These are phyloP conservation scores for Semnornis frantzii DNA, from an alignment of 2,113 vertebrate species.

Conservation along the genomic window DNA sequence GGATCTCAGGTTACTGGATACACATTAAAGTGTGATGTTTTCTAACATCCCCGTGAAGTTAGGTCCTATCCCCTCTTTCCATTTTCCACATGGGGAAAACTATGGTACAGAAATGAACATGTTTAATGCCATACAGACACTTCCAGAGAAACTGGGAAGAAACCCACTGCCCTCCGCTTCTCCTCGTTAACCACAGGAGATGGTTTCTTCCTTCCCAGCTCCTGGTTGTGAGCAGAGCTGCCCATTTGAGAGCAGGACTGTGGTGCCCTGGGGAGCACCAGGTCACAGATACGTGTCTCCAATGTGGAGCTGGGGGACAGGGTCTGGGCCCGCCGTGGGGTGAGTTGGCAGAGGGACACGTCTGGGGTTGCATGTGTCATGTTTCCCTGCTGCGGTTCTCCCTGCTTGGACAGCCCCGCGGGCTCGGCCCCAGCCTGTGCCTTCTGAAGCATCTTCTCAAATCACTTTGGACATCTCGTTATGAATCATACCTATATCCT, in stretches of 20 bases:
- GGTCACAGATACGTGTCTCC: accelerated
- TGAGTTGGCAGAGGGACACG: neutral
- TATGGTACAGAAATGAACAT: accelerated
- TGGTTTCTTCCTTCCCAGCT: neutral
- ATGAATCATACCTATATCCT: constrained; percentile 48
- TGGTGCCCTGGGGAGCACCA: neutral
- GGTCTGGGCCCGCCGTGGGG: accelerated
- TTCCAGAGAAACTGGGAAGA: neutral
- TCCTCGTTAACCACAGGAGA: neutral
- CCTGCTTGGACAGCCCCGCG: accelerated
- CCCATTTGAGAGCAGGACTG: neutral
- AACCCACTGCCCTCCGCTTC: neutral
- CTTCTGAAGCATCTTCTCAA: constrained; percentile 29
- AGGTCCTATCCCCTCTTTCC: neutral
- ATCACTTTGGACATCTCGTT: neutral
- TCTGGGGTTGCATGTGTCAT: neutral
- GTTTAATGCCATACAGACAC: neutral
- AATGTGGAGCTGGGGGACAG: accelerated
- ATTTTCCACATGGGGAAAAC: constrained; percentile 37
- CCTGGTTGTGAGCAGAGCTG: neutral
- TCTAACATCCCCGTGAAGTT: neutral
- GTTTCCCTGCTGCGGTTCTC: neutral
- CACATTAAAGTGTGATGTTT: constrained; percentile 11
- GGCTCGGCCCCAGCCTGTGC: neutral
- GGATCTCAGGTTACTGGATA: constrained; percentile 43